Base-by-base conservation (phyloP, 2,113 vertebrate species). In the Cygnus atratus region DNA sequence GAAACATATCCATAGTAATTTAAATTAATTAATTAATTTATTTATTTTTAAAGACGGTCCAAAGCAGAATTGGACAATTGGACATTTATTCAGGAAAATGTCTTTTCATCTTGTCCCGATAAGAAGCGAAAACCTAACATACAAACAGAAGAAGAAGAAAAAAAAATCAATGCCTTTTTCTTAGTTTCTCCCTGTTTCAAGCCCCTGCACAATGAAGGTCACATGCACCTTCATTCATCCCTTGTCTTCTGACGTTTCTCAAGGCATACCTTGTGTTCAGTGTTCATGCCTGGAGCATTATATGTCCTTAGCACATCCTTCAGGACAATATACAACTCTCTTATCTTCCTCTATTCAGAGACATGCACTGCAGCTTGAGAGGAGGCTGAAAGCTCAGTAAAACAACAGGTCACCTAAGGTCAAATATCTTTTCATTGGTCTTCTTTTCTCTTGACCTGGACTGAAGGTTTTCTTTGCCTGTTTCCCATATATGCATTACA, bases 221-320 rank as follows among this genome's bases (percentile, higher is more conserved):
- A 71, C 26, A 52, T 4, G 15, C 65, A 84, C 90, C 90, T 94
- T 81, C 92, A 88, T 93, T 61, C 90, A 90, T 92, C 83, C 93
- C 94, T 95, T 95, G 86, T 88, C 91, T 95, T 82, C 61, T 94
- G 91, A 84, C 72, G 75, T 94, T 96, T 95, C 50, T 84, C 88
- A 84, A 84, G 92, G 68, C 71, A 67, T 71, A 35, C 63, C 71
- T 83, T 55, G 84, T 62, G 74, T 84, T 92, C 65, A 12, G 59
- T 33, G 80, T 18, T 92, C 71, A 70, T 88, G 96, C 93, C 91
- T 73, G 87, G 80, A 84, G 96, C 95, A 63, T 61, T 86, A n/a
- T 89, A 52, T 87, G 94, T 94, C 95, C 93, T 95, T 29, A 85
- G 92, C 90, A 65, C 96, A 88, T 59, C 91, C 83, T 79, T 66